Evolutionary conservation across 2,888 invertebrate species (phyloP), one percentile per base, ranked within the genome.

Genomic region (Parascotia fuliginaria): DNA sequence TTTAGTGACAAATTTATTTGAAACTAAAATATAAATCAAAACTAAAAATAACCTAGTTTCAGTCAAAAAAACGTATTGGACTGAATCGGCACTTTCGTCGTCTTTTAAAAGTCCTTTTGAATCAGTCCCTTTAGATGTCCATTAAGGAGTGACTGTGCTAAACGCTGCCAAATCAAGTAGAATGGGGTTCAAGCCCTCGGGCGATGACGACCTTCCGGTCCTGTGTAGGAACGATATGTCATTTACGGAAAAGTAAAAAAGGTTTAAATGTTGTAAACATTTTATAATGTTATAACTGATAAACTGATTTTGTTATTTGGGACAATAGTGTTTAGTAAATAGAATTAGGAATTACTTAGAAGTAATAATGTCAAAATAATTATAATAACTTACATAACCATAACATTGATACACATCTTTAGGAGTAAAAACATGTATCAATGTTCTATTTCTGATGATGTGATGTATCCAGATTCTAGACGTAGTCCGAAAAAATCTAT

Each of bases 111-210:
- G 49, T 47, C 53, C 57, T 54, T 70, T 65, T 51, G 44, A 54
- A 68, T 49, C 60, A 51, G 54, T 49, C 59, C 48, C 56, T 44
- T 59, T 51, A 47, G 53, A 60, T 54, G 64, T 60, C 61, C 75
- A 78, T 78, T 78, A 77, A 62, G 46, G 54, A 45, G 45, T 78
- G 79, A 78, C 66, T 63, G 42, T 54, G 55, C 62, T 55, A 64
- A 69, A 68, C 46, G 52, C 24, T 59, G 59, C 52, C 60, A 76
- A 79, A 77, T 79, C 76, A 68, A 65, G 62, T 73, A 76, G 74
- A 79, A 77, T 67, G 40, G 52, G 60, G 61, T 50, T 50, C 51
- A 49, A 39, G 29, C 57, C 46, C 38, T 45, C 42, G 51, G 40
- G 54, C 38, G 50, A 47, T 53, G 46, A 43, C 46, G 37, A 28